Evolutionary conservation across 35 echinoderm and acorn worm genomes (phyloP).

Genomic region (Holothuria glaberrima): DNA sequence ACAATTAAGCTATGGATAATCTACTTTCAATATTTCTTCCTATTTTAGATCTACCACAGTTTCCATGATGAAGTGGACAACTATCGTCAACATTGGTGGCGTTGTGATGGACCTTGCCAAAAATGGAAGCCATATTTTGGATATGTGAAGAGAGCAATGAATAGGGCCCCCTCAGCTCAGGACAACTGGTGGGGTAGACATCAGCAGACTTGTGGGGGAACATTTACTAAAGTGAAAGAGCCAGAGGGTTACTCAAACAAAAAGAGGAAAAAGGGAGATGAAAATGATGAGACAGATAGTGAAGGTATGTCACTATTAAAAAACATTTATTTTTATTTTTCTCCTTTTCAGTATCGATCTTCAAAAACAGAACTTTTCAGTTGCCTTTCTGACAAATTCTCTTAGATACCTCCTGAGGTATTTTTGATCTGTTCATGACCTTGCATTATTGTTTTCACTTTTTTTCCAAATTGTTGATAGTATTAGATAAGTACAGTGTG

Average conservation of each 20-base stretch:
- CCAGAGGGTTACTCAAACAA: slow-evolving; percentile 88
- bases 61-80: slow-evolving; percentile 96
- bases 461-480: too few species aligned
- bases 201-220: slow-evolving; percentile 80
- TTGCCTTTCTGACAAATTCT: too few species aligned
- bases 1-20: too few species aligned
- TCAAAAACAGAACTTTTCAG: too few species aligned
- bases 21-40: background rate
- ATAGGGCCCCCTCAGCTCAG: slow-evolving; percentile 74
- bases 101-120: slow-evolving; percentile 86
- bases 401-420: too few species aligned
- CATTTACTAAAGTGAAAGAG: slow-evolving; percentile 87
- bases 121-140: slow-evolving; percentile 80
- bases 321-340: too few species aligned
- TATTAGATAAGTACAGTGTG: too few species aligned
- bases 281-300: slow-evolving; percentile 29
- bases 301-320: slow-evolving; percentile 17
- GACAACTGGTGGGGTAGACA: slow-evolving; percentile 91
- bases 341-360: too few species aligned
- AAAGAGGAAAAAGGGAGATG: slow-evolving; percentile 74
- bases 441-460: too few species aligned
- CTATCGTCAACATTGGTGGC: slow-evolving; percentile 94
- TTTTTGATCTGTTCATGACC: too few species aligned
- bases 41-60: slow-evolving; percentile 84
- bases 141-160: slow-evolving; percentile 88